Evolutionary conservation across 2,113 vertebrate genomes (phyloP), one percentile per base, ranked within the genome.

Genomic region (Dipodomys spectabilis): DNA sequence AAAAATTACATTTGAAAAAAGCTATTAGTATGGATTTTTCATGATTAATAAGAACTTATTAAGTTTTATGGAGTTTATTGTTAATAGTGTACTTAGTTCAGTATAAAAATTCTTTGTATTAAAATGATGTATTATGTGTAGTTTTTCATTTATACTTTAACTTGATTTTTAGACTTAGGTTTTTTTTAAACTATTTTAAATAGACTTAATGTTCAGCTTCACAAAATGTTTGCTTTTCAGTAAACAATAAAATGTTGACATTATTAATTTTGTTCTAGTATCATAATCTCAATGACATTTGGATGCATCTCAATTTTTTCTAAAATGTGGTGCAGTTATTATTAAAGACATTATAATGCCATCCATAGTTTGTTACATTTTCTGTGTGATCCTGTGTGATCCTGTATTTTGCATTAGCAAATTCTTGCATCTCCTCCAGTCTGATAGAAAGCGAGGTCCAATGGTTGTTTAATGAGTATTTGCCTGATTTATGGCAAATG

Each of bases 301-400:
- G 62, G 62, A 20, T 15, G 73, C 25, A 65, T 71, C 65, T 68
- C 39, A 44, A 16, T 64, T 82, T 87, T 39, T 30, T n/a, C 16
- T 87, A 64, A 57, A 79, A 79, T 39, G 77, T 90, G 73, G 57
- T 67, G 81, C 82, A 72, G 78, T 82, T 39, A 16, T 73, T 90
- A 65, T 62, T 71, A 25, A 49, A 82, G 44, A 60, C 25, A 32
- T 79, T 78, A 89, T 1, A 35, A 1, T 32, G 0, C 28, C 13
- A 65, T 67, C 28, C 28, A 6, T 49, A 45, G n/a, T 74, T 28
- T 20, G 49, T 74, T 86, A 25, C 65, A 53, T 0, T 44, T 82
- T 65, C 15, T 64, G 71, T 39, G 39, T 39, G 39, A 39, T 39
- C 35, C 35, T 39, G 35, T 39, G 35, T 39, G 35, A 39, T 39